Base-by-base conservation (phyloP, 2,797 vertebrate genomes). In the Bucorvus abyssinicus region DNA sequence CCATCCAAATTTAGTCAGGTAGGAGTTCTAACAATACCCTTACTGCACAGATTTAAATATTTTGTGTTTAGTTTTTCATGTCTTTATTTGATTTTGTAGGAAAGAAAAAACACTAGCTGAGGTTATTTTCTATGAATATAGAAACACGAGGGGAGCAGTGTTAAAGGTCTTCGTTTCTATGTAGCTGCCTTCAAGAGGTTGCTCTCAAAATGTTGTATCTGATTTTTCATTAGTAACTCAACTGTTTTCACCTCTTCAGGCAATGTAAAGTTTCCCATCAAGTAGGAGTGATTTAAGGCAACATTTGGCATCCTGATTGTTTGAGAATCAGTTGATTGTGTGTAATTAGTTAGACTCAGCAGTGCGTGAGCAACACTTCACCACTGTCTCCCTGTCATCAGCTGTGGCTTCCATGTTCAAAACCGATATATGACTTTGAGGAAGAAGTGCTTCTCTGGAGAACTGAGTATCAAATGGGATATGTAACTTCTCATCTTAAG, bases 211-310 rank as follows among this genome's bases (percentile, higher is more conserved):
- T 30, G 49, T 15, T 95, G 61, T 34, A 70, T 69, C 32, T 88
- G 52, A 60, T 96, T 95, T 40, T 94, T 95, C 67, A 50, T 93
- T 87, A 53, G 22, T 56, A 47, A 36, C 53, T 92, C 74, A 69
- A 75, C 69, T 92, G 44, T 82, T 95, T 94, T 84, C 56, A 80
- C 77, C 60, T 93, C 77, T 86, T 94, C 45, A 93, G 89, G 83
- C 69, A 90, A 71, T 32, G 61, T 59, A 93, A 91, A 87, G 59
- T 76, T 95, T 84, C 80, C 73, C 70, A 86, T 88, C 90, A 88
- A 93, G 83, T 77, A 57, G n/a, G 67, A 90, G 34, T 94, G 91
- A 93, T 94, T 91, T 96, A 94, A 94, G 83, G 88, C 90, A 89
- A 74, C 81, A 50, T 90, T 95, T 2, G 1, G 86, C 78, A 85